phyloP scores from a whole-genome alignment of 2,113 vertebrate genomes.

The Tragelaphus imberbis region DNA sequence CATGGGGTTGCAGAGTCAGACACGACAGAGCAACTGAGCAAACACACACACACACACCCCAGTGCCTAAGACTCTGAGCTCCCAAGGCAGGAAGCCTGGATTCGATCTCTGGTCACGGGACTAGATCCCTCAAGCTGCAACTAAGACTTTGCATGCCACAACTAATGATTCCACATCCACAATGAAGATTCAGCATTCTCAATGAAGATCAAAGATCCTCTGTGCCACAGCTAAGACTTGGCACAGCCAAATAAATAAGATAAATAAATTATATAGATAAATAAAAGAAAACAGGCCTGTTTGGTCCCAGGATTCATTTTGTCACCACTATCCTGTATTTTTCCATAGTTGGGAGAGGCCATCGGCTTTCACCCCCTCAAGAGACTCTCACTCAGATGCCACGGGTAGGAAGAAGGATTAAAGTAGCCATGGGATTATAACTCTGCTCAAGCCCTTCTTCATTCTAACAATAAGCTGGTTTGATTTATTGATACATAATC shows the following conservation, averaged over 20 bases:
- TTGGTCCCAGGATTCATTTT: neutral
- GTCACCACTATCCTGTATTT: fast-evolving
- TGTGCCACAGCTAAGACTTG: neutral
- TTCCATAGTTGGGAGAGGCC: neutral
- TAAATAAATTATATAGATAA: neutral
- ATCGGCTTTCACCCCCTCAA: neutral
- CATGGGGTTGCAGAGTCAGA: neutral
- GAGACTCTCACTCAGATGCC: neutral
- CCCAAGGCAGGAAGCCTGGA: neutral
- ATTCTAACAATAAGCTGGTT: neutral
- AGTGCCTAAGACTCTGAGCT: neutral
- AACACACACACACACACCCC: neutral
- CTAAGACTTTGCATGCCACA: neutral
- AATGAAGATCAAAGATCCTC: neutral
- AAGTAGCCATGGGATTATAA: neutral
- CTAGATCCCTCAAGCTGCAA: neutral
- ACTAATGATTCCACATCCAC: neutral
- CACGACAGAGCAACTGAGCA: neutral
- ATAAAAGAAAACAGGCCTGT: neutral
- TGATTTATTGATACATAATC: neutral
- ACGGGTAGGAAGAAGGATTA: neutral
- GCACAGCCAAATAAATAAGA: neutral
- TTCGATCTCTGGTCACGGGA: neutral
- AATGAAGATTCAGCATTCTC: neutral
- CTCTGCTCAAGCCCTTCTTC: neutral